phyloP scores from a whole-genome alignment of 1,140 invertebrate genomes.

The Drosophila prosaltans region DNA sequence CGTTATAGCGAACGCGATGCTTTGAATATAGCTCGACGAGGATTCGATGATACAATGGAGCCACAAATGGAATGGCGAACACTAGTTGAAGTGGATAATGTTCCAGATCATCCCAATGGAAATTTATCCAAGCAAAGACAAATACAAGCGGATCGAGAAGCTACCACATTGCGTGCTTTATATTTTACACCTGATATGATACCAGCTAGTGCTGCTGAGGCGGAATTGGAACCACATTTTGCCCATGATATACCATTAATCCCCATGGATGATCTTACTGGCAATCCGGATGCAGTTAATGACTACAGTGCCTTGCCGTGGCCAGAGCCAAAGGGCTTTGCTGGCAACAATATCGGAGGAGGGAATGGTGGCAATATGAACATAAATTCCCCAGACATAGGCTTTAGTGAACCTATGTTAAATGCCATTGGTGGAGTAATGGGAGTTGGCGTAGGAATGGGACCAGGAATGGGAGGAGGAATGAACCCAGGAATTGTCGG shows the following conservation, averaged over 20 bases:
- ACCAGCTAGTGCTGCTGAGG: constrained; percentile 93
- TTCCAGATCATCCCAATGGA: constrained; percentile 86
- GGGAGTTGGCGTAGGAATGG: neutral
- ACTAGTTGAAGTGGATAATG: constrained; percentile 87
- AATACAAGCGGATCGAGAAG: constrained; percentile 93
- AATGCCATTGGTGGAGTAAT: neutral
- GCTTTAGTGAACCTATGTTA: constrained; percentile 54
- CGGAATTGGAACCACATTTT: constrained; percentile 91
- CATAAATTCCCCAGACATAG: constrained; percentile 28
- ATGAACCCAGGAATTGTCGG: neutral
- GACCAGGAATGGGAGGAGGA: neutral
- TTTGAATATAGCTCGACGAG: constrained; percentile 89
- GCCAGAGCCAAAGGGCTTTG: constrained; percentile 90
- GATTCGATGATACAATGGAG: constrained; percentile 92
- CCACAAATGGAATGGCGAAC: constrained; percentile 89
- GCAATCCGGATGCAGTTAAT: constrained; percentile 90
- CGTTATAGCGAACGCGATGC: constrained; percentile 93
- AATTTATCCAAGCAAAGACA: constrained; percentile 93
- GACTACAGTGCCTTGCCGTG: constrained; percentile 90
- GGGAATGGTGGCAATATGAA: constrained; percentile 3
- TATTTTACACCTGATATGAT: constrained; percentile 94
- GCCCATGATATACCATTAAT: constrained; percentile 91
- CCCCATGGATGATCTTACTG: constrained; percentile 93
- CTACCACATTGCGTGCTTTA: constrained; percentile 91
- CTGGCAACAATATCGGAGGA: constrained; percentile 58